A percentile compares a stretch with the other conserved stretches of the same genome.
Conservation (phyloP, 2,888 invertebrate species). For the Panopea generosa region DNA sequence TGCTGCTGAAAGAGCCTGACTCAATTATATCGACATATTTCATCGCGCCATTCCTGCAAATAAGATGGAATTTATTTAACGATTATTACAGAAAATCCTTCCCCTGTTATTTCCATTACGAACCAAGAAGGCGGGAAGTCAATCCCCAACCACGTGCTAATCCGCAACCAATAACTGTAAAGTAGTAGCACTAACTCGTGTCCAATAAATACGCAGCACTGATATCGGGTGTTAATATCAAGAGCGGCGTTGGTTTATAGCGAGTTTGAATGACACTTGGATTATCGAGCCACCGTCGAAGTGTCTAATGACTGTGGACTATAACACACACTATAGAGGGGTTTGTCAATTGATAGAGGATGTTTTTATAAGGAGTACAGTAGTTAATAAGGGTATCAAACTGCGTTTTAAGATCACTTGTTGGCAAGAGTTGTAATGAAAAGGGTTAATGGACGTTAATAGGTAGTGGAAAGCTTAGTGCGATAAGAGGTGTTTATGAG, state of each 20-base stretch:
- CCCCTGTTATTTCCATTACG: background rate
- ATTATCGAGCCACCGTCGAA: slow-evolving; percentile 22
- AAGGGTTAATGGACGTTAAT: slow-evolving; percentile 11
- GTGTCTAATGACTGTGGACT: slow-evolving; percentile 52
- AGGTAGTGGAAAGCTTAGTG: too few relatives aligned
- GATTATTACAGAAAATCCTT: slow-evolving; percentile 8
- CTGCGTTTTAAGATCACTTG: slow-evolving; percentile 24
- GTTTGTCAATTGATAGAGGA: slow-evolving; percentile 45
- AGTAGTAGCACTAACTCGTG: background rate
- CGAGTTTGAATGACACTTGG: slow-evolving; percentile 49
- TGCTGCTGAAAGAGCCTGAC: too few relatives aligned
- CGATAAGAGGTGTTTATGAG: too few relatives aligned
- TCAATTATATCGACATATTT: too few relatives aligned
- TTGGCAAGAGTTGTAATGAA: slow-evolving; percentile 11
- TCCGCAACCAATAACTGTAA: slow-evolving; percentile 7
- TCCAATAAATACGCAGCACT: slow-evolving; percentile 2
- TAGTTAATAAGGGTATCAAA: slow-evolving; percentile 36
- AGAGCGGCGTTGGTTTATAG: slow-evolving; percentile 39
- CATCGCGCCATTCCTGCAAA: background rate
- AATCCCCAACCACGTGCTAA: slow-evolving; percentile 13
- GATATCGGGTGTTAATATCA: too few relatives aligned
- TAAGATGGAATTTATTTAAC: slow-evolving; percentile 4
- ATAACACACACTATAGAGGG: slow-evolving; percentile 37
- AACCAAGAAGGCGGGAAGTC: slow-evolving; percentile 10
- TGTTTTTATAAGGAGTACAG: slow-evolving; percentile 52